Evolutionary conservation across 2,797 vertebrate species (phyloP), one percentile per base, ranked within the genome.

Genomic region (Epinephelus coioides): DNA sequence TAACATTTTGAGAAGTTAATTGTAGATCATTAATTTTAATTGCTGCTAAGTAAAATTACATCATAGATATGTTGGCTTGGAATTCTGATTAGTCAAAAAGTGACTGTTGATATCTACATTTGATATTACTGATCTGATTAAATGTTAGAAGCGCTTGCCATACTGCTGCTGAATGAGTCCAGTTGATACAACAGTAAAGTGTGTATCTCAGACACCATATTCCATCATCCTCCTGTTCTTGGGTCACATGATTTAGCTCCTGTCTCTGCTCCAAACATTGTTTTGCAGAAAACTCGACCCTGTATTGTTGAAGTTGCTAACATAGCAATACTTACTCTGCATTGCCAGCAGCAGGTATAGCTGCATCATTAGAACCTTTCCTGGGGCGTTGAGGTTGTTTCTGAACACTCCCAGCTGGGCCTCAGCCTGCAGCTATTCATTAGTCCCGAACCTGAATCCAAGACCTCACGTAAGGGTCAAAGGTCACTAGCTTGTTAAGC

Each of bases 371-470:
- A 66, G 63, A 66, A 4, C 34, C 55, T 82, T 14, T 76, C 60
- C 69, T 19, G 43, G 1, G 27, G 38, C 13, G 1, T 23, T 19
- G 15, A 55, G 59, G 50, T 76, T 67, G 34, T 69, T 81, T 47
- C 19, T 25, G 10, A 78, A 27, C 57, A 40, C 54, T 67, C 46
- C 76, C 81, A 73, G 76, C 78, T 86, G 66, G 85, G 76, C 61
- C 46, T 67, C 0, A 2, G 61, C 82, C 74, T 80, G 65, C 73
- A 74, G 77, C 78, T 70, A 46, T 76, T 82, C 79, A 79, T 86
- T 76, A 83, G 65, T 50, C 17, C 3, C 47, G 59, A 73, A 59
- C 30, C 55, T 65, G 51, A 69, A 53, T 49, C 69, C 19, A 11
- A 5, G 17, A 54, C 50, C 70, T 61, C 47, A 23, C 53, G 54